Evolutionary conservation across 2,113 vertebrate genomes (phyloP).

Genomic region (Mirza zaza): DNA sequence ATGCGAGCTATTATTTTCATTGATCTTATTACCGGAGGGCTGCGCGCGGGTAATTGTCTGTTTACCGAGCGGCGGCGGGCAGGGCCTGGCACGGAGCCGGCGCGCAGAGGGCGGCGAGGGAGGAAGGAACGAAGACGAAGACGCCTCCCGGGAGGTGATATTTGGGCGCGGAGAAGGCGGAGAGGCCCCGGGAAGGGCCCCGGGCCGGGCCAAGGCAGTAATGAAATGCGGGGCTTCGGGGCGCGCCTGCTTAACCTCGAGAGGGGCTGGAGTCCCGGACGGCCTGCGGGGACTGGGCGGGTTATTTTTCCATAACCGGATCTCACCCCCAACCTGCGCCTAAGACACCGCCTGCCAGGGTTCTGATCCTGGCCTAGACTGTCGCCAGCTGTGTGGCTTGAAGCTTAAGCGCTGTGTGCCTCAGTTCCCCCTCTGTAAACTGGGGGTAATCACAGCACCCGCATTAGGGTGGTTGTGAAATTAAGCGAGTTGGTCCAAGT

Average conservation of each 20-base stretch:
- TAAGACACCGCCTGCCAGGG: neutral
- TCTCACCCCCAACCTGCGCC: neutral
- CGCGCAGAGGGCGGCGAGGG: neutral
- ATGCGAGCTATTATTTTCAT: neutral
- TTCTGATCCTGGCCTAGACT: neutral
- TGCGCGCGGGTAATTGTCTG: rapidly evolving
- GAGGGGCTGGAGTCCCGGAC: neutral
- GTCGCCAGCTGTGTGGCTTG: neutral
- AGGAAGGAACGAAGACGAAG: neutral
- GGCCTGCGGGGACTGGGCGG: rapidly evolving
- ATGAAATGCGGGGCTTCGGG: neutral
- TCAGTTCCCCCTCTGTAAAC: neutral
- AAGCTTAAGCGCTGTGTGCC: neutral
- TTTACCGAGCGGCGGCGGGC: neutral
- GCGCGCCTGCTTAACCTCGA: too few relatives aligned
- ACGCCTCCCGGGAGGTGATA: neutral
- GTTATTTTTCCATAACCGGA: neutral
- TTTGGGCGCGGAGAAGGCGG: rapidly evolving
- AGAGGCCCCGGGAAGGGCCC: neutral
- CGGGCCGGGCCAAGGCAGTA: neutral
- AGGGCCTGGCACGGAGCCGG: neutral
- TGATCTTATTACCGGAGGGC: neutral
- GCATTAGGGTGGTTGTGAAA: neutral
- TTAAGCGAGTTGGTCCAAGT: neutral
- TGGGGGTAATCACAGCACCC: neutral